Evolutionary conservation across 2,797 vertebrate genomes (phyloP).

Genomic region (Varecia variegata): DNA sequence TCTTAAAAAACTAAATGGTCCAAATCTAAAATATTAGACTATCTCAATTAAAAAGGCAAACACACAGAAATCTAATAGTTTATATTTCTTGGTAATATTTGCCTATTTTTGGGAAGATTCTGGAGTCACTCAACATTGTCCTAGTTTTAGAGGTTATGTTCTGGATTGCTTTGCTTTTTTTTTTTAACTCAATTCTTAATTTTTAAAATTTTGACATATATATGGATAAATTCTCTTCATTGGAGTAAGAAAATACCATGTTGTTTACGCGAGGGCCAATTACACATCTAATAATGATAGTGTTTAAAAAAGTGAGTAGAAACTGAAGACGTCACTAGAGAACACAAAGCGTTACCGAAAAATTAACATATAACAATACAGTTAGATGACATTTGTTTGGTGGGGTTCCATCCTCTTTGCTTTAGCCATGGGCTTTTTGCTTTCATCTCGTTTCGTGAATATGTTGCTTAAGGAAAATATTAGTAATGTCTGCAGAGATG

Average conservation of each 20-base stretch:
- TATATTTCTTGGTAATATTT: constrained; percentile 1
- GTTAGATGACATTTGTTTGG: background rate
- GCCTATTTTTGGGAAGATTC: background rate
- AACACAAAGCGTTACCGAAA: background rate
- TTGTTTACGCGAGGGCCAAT: background rate
- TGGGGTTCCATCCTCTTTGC: background rate
- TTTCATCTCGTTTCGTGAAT: constrained; percentile 50
- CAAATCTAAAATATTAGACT: constrained; percentile 14
- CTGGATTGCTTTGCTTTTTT: background rate
- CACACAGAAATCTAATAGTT: background rate
- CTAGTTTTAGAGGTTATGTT: background rate
- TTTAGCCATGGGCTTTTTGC: constrained; percentile 22
- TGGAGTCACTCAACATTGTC: background rate
- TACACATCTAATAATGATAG: background rate
- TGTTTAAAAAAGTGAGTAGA: background rate
- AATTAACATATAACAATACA: background rate
- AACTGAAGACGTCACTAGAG: background rate
- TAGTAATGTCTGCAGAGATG: constrained; percentile 71
- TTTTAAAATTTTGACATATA: constrained; percentile 3
- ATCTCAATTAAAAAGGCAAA: background rate
- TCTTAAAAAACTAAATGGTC: background rate
- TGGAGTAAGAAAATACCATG: background rate
- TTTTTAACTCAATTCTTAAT: background rate
- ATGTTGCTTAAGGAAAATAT: constrained; percentile 67
- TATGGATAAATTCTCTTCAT: background rate